Evolutionary conservation across 2,113 vertebrate genomes (phyloP).

Genomic region (Pan troglodytes): NHGRI_mPanTro3-v2.1_pri NC_072421.2:135125001-135125500

Average conservation of each 20-base stretch:
- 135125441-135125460: not conserved
- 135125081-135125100: not conserved
- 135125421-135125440: conserved; percentile 25
- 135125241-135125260: conserved; percentile 81
- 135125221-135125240: too few relatives aligned
- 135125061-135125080: not conserved
- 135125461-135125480: not conserved
- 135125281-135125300: conserved; percentile 82
- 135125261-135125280: conserved; percentile 88
- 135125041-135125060: conserved; percentile 37
- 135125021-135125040: conserved; percentile 52
- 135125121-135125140: not conserved
- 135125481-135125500: not conserved
- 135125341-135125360: conserved; percentile 5
- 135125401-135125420: not conserved
- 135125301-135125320: conserved; percentile 79
- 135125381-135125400: not conserved
- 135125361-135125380: not conserved
- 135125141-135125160: too few relatives aligned
- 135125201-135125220: too few relatives aligned
- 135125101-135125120: conserved; percentile 3
- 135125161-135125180: too few relatives aligned
- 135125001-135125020: conserved; percentile 30
- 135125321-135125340: conserved; percentile 79
- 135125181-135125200: too few relatives aligned